Evolutionary conservation across 2,797 vertebrate genomes (phyloP).

Genomic region (Alca torda): DNA sequence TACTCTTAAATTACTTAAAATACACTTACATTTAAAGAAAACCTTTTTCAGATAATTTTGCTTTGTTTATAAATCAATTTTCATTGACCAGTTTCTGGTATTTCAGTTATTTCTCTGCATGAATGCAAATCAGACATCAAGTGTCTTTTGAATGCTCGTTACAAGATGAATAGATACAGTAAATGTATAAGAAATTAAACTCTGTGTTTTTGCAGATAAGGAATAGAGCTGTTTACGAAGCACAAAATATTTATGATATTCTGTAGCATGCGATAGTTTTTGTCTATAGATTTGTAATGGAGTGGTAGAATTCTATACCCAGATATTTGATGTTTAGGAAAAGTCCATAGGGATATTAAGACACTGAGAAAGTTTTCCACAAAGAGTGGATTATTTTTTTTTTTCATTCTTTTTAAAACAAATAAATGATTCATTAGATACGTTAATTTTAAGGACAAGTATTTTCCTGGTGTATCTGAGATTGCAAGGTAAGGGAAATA

Average conservation of each 20-base stretch:
- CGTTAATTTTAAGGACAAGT: not conserved
- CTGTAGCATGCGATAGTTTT: not conserved
- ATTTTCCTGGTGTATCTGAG: not conserved
- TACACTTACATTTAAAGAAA: not conserved
- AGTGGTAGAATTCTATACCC: not conserved
- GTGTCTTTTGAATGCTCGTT: not conserved
- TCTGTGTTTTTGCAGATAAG: not conserved
- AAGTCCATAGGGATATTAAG: not conserved
- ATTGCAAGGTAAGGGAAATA: not conserved
- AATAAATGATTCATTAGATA: not conserved
- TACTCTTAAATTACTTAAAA: not conserved
- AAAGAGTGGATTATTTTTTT: not conserved
- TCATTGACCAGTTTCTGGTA: not conserved
- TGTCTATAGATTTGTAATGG: not conserved
- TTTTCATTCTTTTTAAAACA: not conserved
- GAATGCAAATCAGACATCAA: not conserved
- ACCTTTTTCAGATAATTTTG: not conserved
- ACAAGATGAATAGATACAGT: not conserved
- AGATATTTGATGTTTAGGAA: not conserved
- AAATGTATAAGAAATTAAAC: not conserved
- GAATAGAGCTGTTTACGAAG: not conserved
- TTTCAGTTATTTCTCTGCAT: not conserved
- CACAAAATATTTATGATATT: not conserved
- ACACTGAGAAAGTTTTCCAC: not conserved
- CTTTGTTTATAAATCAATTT: not conserved